Evolutionary conservation across 1,140 invertebrate species (phyloP).

Genomic region (silkworm (Bombyx mori)): DNA sequence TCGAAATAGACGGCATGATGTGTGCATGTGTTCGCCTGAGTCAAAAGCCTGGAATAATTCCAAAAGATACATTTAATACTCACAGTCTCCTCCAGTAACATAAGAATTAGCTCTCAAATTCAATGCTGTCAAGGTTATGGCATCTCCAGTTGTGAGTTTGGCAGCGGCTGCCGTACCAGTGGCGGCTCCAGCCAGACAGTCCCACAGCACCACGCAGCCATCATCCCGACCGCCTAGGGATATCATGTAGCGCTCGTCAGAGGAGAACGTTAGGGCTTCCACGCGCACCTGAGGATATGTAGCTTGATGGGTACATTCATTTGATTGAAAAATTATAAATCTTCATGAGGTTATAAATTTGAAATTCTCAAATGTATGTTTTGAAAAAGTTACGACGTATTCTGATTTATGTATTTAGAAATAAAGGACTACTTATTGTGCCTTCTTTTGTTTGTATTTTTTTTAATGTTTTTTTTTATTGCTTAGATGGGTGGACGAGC

Average conservation of each 20-base stretch:
- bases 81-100: constrained; percentile 81
- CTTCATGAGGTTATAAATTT: too few species aligned
- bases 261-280: constrained; percentile 85
- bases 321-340: too few species aligned
- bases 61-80: constrained; percentile 25
- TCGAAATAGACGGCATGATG: too few species aligned
- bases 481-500: too few species aligned
- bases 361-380: too few species aligned
- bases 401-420: too few species aligned
- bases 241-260: constrained; percentile 84
- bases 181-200: constrained; percentile 75
- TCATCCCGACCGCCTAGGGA: constrained; percentile 92
- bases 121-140: constrained; percentile 72
- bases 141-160: constrained; percentile 77
- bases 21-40: too few species aligned
- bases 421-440: too few species aligned
- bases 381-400: too few species aligned
- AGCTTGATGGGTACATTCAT: neutral
- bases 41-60: too few species aligned
- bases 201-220: constrained; percentile 84
- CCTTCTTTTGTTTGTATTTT: too few species aligned
- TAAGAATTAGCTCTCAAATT: constrained; percentile 75
- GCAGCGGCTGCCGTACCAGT: constrained; percentile 78
- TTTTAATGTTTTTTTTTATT: too few species aligned
- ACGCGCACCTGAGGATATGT: constrained; percentile 74